A percentile compares a stretch with the other conserved stretches of the same genome.
phyloP scores from a whole-genome alignment of 2,113 vertebrate species.

The Polypterus senegalus region DNA sequence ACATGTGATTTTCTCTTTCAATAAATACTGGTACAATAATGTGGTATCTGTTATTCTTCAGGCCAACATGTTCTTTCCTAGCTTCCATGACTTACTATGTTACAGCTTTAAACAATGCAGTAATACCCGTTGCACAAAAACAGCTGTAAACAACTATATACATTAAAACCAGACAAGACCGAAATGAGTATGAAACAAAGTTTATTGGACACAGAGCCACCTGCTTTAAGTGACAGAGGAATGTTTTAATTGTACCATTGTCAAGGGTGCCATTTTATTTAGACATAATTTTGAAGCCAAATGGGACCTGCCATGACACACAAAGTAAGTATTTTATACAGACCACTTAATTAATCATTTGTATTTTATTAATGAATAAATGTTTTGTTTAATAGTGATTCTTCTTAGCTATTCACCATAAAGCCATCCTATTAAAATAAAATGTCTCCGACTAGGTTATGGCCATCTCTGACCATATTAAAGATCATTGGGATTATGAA shows the following conservation, averaged over 20 bases:
- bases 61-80: conserved; percentile 61
- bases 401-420: too few species aligned
- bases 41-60: conserved; percentile 57
- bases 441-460: too few species aligned
- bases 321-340: too few species aligned
- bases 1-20: conserved; percentile 82
- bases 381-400: too few species aligned
- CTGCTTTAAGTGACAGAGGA: conserved; percentile 1
- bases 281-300: too few species aligned
- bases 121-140: conserved; percentile 43
- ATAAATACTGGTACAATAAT: conserved; percentile 84
- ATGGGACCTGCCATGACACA: too few species aligned
- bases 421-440: too few species aligned
- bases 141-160: conserved; percentile 33
- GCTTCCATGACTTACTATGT: conserved; percentile 64
- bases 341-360: too few species aligned
- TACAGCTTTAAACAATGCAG: conserved; percentile 59
- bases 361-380: too few species aligned
- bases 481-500: too few species aligned
- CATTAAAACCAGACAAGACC: conserved; percentile 22
- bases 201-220: not conserved
- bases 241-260: conserved; percentile 39
- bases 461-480: too few species aligned
- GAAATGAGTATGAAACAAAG: not conserved
- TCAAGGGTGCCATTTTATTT: too few species aligned